Conservation (phyloP, 2,888 invertebrate genomes). For the Xestobium rufovillosum region DNA sequence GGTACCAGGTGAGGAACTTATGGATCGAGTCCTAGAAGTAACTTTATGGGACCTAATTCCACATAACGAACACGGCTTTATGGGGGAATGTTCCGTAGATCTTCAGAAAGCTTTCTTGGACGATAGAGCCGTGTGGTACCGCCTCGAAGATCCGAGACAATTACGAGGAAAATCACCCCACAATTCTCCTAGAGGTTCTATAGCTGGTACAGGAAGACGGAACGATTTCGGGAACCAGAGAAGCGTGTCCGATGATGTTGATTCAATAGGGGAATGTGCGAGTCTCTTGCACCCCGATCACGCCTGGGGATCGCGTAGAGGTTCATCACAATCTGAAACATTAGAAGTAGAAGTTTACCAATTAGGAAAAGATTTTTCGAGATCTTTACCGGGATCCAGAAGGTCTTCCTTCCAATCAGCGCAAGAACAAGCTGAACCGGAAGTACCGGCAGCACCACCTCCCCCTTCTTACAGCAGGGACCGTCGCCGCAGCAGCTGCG, state of each 20-base stretch:
- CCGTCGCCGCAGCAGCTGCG: conserved; percentile 73
- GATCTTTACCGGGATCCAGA: conserved; percentile 76
- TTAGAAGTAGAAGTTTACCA: conserved; percentile 76
- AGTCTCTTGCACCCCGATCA: conserved; percentile 80
- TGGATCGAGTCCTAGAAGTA: conserved; percentile 75
- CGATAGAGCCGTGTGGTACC: conserved; percentile 86
- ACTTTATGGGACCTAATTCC: conserved; percentile 84
- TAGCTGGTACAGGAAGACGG: conserved; percentile 57
- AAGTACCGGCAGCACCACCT: conserved; percentile 48
- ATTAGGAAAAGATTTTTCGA: conserved; percentile 76
- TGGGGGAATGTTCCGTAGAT: conserved; percentile 76
- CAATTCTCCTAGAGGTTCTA: conserved; percentile 72
- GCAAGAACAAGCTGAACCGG: conserved; percentile 46
- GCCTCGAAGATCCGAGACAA: conserved; percentile 70
- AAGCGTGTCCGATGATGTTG: conserved; percentile 66
- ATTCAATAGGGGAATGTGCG: conserved; percentile 67
- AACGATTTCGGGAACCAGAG: conserved; percentile 68
- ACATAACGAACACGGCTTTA: conserved; percentile 71
- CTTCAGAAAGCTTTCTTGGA: conserved; percentile 78
- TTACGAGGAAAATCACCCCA: conserved; percentile 67
- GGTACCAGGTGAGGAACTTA: conserved; percentile 69
- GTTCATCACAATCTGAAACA: conserved; percentile 85
- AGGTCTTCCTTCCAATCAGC: conserved; percentile 74
- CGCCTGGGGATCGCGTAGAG: conserved; percentile 73
- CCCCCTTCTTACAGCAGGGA: conserved; percentile 55